Evolutionary conservation across 1,140 invertebrate genomes (phyloP).

Genomic region (Drosophila oshimai): DNA sequence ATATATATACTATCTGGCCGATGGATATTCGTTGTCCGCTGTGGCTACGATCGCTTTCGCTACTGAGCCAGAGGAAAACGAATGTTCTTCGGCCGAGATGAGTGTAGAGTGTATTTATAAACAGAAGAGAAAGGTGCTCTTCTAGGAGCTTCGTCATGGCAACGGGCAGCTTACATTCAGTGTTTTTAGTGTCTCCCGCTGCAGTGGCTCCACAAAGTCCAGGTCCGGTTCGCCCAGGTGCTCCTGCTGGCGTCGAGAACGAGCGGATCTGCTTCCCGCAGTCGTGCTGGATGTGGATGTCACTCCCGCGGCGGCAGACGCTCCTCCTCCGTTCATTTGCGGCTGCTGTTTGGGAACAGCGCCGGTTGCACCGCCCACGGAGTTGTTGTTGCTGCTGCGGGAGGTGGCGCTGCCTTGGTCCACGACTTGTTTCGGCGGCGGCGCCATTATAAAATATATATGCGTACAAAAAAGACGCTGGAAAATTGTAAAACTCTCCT

Average conservation of each 20-base stretch:
- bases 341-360: constrained; percentile 48
- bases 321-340: constrained; percentile 15
- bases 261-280: constrained; percentile 10
- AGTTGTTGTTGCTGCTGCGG: constrained; percentile 33
- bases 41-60: constrained; percentile 46
- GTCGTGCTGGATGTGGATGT: too few relatives aligned
- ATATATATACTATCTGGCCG: constrained; percentile 4
- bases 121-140: constrained; percentile 30
- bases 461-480: constrained; percentile 5
- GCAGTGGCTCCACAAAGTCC: constrained; percentile 60
- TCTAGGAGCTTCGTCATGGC: constrained; percentile 28
- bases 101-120: constrained; percentile 72
- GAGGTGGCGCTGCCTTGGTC: constrained; percentile 37
- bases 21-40: constrained; percentile 24
- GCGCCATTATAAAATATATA: constrained; percentile 49
- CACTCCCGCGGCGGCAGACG: constrained; percentile 20
- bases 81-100: constrained; percentile 36
- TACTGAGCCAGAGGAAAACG: constrained; percentile 41
- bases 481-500: neutral
- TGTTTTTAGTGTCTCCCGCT: constrained; percentile 50
- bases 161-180: constrained; percentile 64
- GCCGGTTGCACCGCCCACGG: constrained; percentile 36
- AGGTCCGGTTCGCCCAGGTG: constrained; percentile 53
- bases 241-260: constrained; percentile 46
- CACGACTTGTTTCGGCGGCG: constrained; percentile 44